Base-by-base conservation (phyloP, 64 coral and sea anemone genomes). In the Montipora sp. region DNA sequence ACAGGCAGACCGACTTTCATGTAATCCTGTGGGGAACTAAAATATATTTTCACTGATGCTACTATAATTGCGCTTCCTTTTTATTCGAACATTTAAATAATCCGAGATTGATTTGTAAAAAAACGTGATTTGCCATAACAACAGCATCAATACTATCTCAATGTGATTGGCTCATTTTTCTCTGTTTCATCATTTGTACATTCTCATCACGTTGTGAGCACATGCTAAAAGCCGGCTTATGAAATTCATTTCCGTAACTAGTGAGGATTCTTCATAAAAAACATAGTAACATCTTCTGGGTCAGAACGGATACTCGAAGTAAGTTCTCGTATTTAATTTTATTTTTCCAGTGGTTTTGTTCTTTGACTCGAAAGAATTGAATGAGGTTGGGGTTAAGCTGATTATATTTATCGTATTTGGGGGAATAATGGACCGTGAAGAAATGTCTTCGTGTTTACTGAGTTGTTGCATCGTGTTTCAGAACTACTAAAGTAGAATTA, bases 181-280 rank as follows among this genome's bases (percentile, higher is more conserved):
- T 8, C 82, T 72, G 46, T 85, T 85, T 73, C 82, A 51, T 85
- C 82, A 85, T 70, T 72, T 63, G 46, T 47, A 7, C 68, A 36
- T 85, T 71, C 47, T 49, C 22, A 85, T 71, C 82, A 85, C 82
- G 82, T 59, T 72, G 8, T 23, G 82, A 85, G 18, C 82, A 72
- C 82, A 72, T 72, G 82, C 22, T 22, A 49, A 70, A 63, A 50
- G 7, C 45, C 80, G 80, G 80, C 59, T 19, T 16, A 46, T 27
- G 24, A 48, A 83, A 83, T 36, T 0, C 19, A 85, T 14, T 48
- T 46, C 82, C 18, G 48, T n/a, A 50, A 14, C 63, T n/a, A 48
- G 18, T 12, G 51, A 55, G 16, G 46, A 10, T 85, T 48, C 11
- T 85, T 12, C 3, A n/a, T 50, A 16, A n/a, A 45, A 7, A 71